A percentile compares a stretch with the other conserved stretches of the same genome.
Evolutionary conservation across 2,113 vertebrate genomes (phyloP).

Genomic region (Argyrosomus japonicus): DNA sequence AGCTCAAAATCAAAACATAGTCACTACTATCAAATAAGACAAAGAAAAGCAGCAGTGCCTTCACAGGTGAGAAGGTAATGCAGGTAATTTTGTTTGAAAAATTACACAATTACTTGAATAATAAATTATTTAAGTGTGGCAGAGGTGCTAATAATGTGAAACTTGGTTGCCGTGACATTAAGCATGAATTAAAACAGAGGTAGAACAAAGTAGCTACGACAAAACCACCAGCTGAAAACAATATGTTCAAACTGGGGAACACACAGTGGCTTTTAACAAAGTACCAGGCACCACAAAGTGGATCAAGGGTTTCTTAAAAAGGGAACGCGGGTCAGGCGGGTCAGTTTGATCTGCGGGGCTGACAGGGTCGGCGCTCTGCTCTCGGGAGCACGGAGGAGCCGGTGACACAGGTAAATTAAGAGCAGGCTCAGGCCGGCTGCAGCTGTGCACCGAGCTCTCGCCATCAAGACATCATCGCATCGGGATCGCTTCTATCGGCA

Average conservation of each 20-base stretch:
- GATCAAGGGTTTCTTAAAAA: slow-evolving; percentile 3
- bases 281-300: background rate
- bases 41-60: background rate
- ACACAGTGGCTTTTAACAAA: background rate
- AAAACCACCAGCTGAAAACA: background rate
- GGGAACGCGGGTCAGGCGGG: background rate
- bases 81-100: background rate
- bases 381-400: slow-evolving; percentile 41
- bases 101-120: background rate
- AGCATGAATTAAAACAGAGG: background rate
- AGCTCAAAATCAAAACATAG: background rate
- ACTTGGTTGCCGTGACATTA: background rate
- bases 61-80: background rate
- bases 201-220: background rate
- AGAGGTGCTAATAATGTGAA: background rate
- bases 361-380: slow-evolving; percentile 42
- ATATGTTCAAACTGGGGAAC: background rate
- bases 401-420: slow-evolving; percentile 51
- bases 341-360: slow-evolving; percentile 19
- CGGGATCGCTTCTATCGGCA: slow-evolving; percentile 57
- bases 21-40: background rate
- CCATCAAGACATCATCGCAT: slow-evolving; percentile 59
- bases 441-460: slow-evolving; percentile 51
- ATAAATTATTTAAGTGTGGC: background rate
- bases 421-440: slow-evolving; percentile 42